Evolutionary conservation across 2,888 invertebrate species (phyloP).

Genomic region (Xestia rhomboidea): DNA sequence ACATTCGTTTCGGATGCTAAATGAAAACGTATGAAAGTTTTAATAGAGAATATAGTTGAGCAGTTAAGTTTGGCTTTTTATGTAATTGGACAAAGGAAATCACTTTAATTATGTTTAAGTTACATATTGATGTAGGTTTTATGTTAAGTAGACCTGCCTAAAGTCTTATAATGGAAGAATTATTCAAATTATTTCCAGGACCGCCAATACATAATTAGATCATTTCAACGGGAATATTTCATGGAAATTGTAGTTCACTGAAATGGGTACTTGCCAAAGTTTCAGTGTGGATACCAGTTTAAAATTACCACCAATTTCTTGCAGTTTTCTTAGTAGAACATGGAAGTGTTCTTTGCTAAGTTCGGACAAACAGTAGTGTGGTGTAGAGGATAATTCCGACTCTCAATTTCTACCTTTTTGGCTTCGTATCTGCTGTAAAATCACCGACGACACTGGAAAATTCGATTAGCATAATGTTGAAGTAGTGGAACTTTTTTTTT

Average conservation of each 20-base stretch:
- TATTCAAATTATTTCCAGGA: constrained; percentile 32
- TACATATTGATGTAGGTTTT: constrained; percentile 49
- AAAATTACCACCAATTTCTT: background rate
- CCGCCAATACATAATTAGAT: constrained; percentile 7
- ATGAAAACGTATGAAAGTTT: constrained; percentile 65
- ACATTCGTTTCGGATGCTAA: constrained; percentile 62
- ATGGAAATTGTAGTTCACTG: background rate
- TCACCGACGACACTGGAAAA: background rate
- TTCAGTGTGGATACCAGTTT: background rate
- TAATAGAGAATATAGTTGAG: constrained; percentile 56
- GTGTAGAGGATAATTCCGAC: background rate
- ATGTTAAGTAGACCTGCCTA: constrained; percentile 19
- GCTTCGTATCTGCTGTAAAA: background rate
- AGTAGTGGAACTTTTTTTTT: constrained; percentile 18
- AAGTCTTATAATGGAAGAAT: constrained; percentile 20
- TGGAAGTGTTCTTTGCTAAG: background rate
- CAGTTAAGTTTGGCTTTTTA: constrained; percentile 53
- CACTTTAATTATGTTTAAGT: constrained; percentile 45
- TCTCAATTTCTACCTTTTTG: background rate
- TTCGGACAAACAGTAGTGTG: background rate
- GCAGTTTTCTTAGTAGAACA: background rate
- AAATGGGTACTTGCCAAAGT: background rate
- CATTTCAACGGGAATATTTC: constrained; percentile 4
- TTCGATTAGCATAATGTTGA: constrained; percentile 22
- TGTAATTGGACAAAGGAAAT: constrained; percentile 62